phyloP scores from a whole-genome alignment of 2,113 vertebrate genomes.

The Dipodomys stephensi region DNA sequence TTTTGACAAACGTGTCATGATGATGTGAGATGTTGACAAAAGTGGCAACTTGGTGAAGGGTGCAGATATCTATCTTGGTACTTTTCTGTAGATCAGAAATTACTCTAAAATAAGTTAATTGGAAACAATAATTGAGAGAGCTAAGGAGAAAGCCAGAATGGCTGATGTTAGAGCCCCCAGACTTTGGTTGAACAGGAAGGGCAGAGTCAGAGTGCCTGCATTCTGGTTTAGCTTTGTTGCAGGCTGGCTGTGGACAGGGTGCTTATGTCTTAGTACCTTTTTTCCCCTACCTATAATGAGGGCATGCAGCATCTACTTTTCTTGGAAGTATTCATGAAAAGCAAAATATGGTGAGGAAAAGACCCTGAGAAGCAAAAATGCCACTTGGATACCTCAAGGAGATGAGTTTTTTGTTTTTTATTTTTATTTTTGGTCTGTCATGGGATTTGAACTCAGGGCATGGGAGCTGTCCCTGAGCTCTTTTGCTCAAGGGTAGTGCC shows the following conservation, averaged over 20 bases:
- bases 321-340: not conserved
- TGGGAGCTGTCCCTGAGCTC: no score
- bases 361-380: not conserved
- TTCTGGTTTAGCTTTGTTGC: not conserved
- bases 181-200: not conserved
- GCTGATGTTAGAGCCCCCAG: not conserved
- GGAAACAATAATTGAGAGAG: not conserved
- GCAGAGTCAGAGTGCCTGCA: not conserved
- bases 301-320: not conserved
- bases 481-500: no score
- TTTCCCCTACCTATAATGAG: not conserved
- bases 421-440: no score
- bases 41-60: not conserved
- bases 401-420: no score
- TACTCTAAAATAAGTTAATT: slow-evolving; percentile 22
- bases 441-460: no score
- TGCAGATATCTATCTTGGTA: not conserved
- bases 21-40: not conserved
- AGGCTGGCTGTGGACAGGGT: not conserved
- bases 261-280: not conserved
- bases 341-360: not conserved
- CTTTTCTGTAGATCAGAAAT: slow-evolving; percentile 33
- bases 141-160: not conserved
- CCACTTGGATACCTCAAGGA: not conserved
- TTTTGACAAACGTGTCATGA: not conserved